Evolutionary conservation across 2,113 vertebrate species (phyloP).

Genomic region (Elaphurus davidianus): DNA sequence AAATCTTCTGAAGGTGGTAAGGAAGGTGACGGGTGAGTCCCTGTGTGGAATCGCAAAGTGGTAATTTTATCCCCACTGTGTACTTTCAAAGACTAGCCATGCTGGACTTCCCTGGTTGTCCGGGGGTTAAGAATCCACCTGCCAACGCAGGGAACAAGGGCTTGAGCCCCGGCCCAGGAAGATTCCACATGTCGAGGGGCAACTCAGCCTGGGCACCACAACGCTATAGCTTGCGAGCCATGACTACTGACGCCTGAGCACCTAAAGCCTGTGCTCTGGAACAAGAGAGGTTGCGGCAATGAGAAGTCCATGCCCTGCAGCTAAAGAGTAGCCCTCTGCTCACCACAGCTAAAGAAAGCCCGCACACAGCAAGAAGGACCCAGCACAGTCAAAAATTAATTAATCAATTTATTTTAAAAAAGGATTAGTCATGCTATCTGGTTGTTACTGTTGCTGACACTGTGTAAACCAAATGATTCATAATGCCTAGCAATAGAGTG

Average conservation of each 20-base stretch:
- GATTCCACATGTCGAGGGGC: neutral
- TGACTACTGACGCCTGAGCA: neutral
- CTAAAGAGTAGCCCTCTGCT: neutral
- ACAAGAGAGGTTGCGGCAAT: accelerated
- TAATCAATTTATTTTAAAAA: neutral
- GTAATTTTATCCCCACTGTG: too few relatives aligned
- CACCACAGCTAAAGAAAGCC: neutral
- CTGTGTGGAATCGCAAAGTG: neutral
- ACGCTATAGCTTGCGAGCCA: neutral
- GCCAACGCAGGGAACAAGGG: neutral
- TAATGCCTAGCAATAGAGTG: neutral
- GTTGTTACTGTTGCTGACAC: neutral
- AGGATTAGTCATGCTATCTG: neutral
- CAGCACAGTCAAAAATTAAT: neutral
- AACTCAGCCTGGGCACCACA: neutral
- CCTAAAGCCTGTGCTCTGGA: neutral
- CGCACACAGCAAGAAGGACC: neutral
- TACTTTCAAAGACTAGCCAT: too few relatives aligned
- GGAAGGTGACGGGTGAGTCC: neutral
- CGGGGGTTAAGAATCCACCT: neutral
- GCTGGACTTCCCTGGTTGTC: too few relatives aligned
- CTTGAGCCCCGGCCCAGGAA: neutral
- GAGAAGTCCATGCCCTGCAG: neutral
- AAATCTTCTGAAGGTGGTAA: neutral
- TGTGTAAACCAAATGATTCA: neutral